Percentiles rank a stretch among this genome's conserved stretches.
Conservation (phyloP, 1,140 invertebrate genomes). For the Elymnias hypermnestra region DNA sequence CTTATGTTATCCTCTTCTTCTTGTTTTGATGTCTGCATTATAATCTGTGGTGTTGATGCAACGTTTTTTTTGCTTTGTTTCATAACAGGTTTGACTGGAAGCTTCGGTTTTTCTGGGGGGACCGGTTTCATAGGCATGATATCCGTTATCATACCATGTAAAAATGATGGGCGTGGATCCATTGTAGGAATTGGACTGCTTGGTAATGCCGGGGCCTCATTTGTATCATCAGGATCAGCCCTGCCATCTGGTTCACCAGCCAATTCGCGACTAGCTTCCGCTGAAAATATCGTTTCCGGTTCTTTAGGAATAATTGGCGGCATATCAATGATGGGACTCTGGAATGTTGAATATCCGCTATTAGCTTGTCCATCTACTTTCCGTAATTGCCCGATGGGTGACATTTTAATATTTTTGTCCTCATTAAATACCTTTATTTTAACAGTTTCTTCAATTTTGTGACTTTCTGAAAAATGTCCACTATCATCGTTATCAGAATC, state of each 20-base stretch:
- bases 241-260: slow-evolving; percentile 88
- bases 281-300: slow-evolving; percentile 64
- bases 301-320: slow-evolving; percentile 66
- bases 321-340: slow-evolving; percentile 69
- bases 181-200: slow-evolving; percentile 78
- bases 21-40: slow-evolving; percentile 57
- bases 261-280: slow-evolving; percentile 82
- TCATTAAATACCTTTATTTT: slow-evolving; percentile 73
- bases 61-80: slow-evolving; percentile 64
- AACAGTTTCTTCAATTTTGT: slow-evolving; percentile 69
- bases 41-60: slow-evolving; percentile 62
- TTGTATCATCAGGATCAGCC: slow-evolving; percentile 83
- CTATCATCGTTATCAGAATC: slow-evolving; percentile 74
- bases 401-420: slow-evolving; percentile 63
- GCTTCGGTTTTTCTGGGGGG: slow-evolving; percentile 79
- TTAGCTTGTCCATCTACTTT: slow-evolving; percentile 66
- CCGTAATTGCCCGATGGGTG: slow-evolving; percentile 60
- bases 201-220: slow-evolving; percentile 81
- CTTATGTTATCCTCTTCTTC: slow-evolving; percentile 42
- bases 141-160: slow-evolving; percentile 78
- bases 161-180: slow-evolving; percentile 82
- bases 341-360: slow-evolving; percentile 66
- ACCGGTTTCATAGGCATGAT: slow-evolving; percentile 63
- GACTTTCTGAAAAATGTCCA: slow-evolving; percentile 66
- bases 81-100: slow-evolving; percentile 79